A percentile compares a stretch with the other conserved stretches of the same genome.
Evolutionary conservation across 1,140 invertebrate species (phyloP).

Genomic region (Trichogramma pretiosum): DNA sequence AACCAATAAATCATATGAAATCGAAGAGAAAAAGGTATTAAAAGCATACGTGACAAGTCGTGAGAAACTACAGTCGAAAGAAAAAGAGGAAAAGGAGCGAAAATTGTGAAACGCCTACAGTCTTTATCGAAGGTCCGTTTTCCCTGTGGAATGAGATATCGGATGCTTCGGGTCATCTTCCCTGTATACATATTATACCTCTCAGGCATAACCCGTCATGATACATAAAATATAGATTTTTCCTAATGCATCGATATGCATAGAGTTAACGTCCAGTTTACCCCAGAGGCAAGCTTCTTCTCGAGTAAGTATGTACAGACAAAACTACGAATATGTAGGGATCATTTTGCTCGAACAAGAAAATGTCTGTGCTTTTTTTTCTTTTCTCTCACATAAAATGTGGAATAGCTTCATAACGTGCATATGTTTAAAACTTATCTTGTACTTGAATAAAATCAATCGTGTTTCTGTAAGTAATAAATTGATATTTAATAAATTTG

Average conservation of each 20-base stretch:
- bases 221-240: slow-evolving; percentile 25
- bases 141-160: slow-evolving; percentile 2
- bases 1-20: slow-evolving; percentile 2
- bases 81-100: background rate
- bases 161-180: slow-evolving; percentile 13
- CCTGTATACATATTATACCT: too few species aligned
- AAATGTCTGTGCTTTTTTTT: too few species aligned
- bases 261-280: slow-evolving; percentile 18
- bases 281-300: background rate
- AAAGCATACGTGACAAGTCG: slow-evolving; percentile 15
- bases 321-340: too few species aligned
- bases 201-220: slow-evolving; percentile 19
- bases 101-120: slow-evolving; percentile 12
- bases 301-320: too few species aligned
- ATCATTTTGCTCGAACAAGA: too few species aligned
- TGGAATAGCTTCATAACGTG: too few species aligned
- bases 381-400: too few species aligned
- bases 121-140: slow-evolving; percentile 17
- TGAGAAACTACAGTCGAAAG: background rate
- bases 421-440: too few species aligned
- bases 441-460: too few species aligned
- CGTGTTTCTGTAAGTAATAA: too few species aligned
- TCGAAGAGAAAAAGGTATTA: slow-evolving; percentile 15
- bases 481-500: too few species aligned
- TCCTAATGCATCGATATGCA: slow-evolving; percentile 22